Conservation (phyloP, 2,113 vertebrate species). For the Scomber colias region DNA sequence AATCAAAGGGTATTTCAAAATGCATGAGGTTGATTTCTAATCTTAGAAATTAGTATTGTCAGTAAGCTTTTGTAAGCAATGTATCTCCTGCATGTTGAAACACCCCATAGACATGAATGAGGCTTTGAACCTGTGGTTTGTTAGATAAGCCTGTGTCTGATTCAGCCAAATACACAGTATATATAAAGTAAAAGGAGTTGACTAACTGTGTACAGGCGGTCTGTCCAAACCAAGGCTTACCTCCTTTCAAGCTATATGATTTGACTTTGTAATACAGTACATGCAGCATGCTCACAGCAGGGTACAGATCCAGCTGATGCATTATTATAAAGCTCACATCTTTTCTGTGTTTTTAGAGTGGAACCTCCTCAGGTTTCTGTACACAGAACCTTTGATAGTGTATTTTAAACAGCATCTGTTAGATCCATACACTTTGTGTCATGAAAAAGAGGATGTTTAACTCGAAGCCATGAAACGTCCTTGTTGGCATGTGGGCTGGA, state of each 20-base stretch:
- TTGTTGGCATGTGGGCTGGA: slow-evolving; percentile 22
- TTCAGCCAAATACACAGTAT: slow-evolving; percentile 17
- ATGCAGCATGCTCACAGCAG: slow-evolving; percentile 74
- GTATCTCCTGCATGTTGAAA: slow-evolving; percentile 65
- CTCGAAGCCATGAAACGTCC: slow-evolving; percentile 39
- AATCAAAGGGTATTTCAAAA: slow-evolving; percentile 63
- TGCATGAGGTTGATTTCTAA: slow-evolving; percentile 21
- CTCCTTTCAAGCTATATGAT: slow-evolving; percentile 28
- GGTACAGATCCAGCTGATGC: slow-evolving; percentile 68
- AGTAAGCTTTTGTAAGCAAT: not conserved
- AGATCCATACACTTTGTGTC: slow-evolving; percentile 61
- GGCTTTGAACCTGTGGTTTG: slow-evolving; percentile 60
- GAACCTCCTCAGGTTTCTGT: no score
- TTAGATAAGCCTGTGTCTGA: slow-evolving; percentile 36
- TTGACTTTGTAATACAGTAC: slow-evolving; percentile 30
- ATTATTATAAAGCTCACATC: not conserved
- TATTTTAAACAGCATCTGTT: slow-evolving; percentile 52
- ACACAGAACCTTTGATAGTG: not conserved
- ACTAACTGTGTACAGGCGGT: slow-evolving; percentile 44
- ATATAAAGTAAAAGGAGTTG: slow-evolving; percentile 25
- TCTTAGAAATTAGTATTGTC: slow-evolving; percentile 13
- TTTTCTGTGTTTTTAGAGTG: not conserved
- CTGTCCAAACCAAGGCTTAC: slow-evolving; percentile 60
- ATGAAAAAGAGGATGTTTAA: slow-evolving; percentile 22
- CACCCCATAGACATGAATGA: slow-evolving; percentile 35